Evolutionary conservation across 1,140 invertebrate genomes (phyloP), one percentile per base, ranked within the genome.

Genomic region (Drosophila kohkoa): DNA sequence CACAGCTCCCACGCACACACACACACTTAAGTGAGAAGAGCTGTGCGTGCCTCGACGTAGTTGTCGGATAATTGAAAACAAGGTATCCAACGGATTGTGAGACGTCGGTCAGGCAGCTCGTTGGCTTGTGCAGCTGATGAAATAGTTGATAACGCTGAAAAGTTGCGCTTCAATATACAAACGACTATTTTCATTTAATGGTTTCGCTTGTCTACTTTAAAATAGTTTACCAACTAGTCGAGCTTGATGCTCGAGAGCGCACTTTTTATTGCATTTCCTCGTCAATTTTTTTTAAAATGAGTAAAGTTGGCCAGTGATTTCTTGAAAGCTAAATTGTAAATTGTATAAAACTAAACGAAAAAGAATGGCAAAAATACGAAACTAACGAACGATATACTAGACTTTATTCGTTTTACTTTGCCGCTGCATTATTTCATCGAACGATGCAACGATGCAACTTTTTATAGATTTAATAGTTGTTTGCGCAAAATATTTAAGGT

Each of bases 1-100:
- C 43, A 49, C 16, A 49, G 38, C 48, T 57, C 35, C 35, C 62
- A 54, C 54, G 38, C 15, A 55, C 25, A 16, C 58, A 25, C 13
- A 55, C 32, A 20, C 51, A 35, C 10, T 4, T 8, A 30, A 11
- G 5, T 43, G 5, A 16, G 16, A 4, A 25, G 49, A 51, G 16
- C 11, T 65, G 65, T 71, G 52, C 68, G 68, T 75, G 68, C 51
- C 38, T 54, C 32, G 2, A 30, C 43, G 38, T 54, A 65, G 49
- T 46, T 65, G 51, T 32, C 43, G 28, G 58, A 69, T 85, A 83
- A 83, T 85, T 83, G 81, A 81, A 82, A 83, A 77, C 73, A 85
- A 81, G 68, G 60, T 68, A 41, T 20, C 32, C 52, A 66, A 54
- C 41, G 13, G 67, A 35, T 41, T 62, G 57, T 54, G 46, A 66